These are phyloP conservation scores for Sphaerophoria rueppellii DNA, from an alignment of 2,888 invertebrate species.

Conservation along the genomic window DNA sequence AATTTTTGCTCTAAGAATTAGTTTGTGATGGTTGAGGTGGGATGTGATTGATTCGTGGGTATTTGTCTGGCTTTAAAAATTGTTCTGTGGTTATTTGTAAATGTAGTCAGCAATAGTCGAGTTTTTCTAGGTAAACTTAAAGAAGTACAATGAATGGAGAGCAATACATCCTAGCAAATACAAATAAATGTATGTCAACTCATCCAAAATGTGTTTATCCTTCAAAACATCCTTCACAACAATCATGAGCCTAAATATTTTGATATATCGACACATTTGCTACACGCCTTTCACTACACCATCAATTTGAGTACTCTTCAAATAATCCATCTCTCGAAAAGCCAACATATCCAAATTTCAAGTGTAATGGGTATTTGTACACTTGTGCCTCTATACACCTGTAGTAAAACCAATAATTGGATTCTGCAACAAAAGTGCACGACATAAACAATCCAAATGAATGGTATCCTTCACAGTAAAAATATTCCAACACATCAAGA, in stretches of 20 bases:
- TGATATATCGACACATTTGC: not conserved
- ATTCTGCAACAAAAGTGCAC: slow-evolving; percentile 16
- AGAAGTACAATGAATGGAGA: too few relatives aligned
- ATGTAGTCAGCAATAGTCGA: too few relatives aligned
- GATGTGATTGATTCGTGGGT: not conserved
- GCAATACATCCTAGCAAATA: too few relatives aligned
- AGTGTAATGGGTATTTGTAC: slow-evolving; percentile 33
- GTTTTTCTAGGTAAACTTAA: too few relatives aligned
- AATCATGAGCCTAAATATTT: slow-evolving; percentile 20
- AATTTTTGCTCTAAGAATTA: slow-evolving; percentile 13
- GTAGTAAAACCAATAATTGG: slow-evolving; percentile 12
- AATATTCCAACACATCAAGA: not conserved
- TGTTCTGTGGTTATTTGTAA: not conserved
- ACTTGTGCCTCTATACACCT: slow-evolving; percentile 5
- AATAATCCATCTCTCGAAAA: slow-evolving; percentile 15
- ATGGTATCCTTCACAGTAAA: slow-evolving; percentile 39
- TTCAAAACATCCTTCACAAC: too few relatives aligned
- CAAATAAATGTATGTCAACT: too few relatives aligned
- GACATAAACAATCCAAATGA: slow-evolving; percentile 48
- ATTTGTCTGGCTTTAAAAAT: not conserved
- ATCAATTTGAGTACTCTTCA: slow-evolving; percentile 14
- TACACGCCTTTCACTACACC: not conserved
- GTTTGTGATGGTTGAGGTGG: not conserved
- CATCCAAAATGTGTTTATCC: too few relatives aligned
- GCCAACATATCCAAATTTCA: slow-evolving; percentile 15